Conservation (phyloP, 1,140 invertebrate species). For the Matsumurasca onukii region DNA sequence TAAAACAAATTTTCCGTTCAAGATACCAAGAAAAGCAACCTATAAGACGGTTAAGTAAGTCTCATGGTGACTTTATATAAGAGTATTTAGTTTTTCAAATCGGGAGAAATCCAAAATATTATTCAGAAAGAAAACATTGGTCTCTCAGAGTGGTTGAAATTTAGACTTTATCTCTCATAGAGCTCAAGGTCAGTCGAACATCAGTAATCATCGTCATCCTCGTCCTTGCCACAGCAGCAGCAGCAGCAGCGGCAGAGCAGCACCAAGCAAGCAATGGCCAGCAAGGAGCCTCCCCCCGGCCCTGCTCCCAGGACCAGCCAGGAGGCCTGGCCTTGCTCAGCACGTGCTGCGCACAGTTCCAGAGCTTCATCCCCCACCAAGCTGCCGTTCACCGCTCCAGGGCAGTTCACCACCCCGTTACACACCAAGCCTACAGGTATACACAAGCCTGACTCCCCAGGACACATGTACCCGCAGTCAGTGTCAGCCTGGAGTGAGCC, state of each 20-base stretch:
- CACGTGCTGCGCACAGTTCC: slow-evolving; percentile 55
- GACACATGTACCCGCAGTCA: slow-evolving; percentile 68
- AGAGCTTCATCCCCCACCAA: slow-evolving; percentile 48
- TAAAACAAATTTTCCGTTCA: neutral
- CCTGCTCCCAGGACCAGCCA: slow-evolving; percentile 56
- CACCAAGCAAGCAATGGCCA: slow-evolving; percentile 50
- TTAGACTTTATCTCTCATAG: slow-evolving; percentile 6
- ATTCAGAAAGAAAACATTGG: neutral
- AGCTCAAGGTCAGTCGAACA: slow-evolving; percentile 28
- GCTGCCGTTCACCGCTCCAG: slow-evolving; percentile 51
- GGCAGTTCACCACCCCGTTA: slow-evolving; percentile 85
- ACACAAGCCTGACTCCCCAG: slow-evolving; percentile 75
- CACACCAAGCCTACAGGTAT: slow-evolving; percentile 79
- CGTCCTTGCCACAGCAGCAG: slow-evolving; percentile 42
- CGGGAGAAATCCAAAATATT: neutral
- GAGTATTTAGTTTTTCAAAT: too few species aligned
- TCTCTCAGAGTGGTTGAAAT: neutral
- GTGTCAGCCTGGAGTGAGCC: slow-evolving; percentile 6
- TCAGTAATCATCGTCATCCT: slow-evolving; percentile 41
- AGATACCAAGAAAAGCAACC: neutral
- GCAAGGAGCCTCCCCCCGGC: slow-evolving; percentile 48
- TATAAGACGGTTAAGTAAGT: neutral
- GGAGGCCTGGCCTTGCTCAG: slow-evolving; percentile 52
- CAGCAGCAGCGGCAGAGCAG: slow-evolving; percentile 53
- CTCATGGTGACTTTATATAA: neutral